These are phyloP conservation scores for Clivina fossor DNA, from an alignment of 2,888 invertebrate species.

Conservation along the genomic window DNA sequence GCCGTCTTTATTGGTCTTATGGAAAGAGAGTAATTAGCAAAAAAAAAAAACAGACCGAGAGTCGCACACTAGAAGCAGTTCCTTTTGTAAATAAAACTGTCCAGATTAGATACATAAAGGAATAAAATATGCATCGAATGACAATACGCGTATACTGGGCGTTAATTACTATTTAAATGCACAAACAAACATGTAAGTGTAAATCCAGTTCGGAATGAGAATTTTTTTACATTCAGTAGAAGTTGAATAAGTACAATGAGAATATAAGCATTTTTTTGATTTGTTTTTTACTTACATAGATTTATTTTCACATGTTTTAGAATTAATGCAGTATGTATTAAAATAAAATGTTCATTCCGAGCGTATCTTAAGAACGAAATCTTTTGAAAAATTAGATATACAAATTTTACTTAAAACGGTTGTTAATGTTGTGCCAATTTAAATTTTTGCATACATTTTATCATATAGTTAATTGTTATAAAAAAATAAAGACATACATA, in stretches of 20 bases:
- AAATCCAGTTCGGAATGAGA: too few relatives aligned
- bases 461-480: neutral
- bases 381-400: slow-evolving; percentile 13
- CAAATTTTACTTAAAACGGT: slow-evolving; percentile 27
- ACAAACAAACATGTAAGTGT: too few relatives aligned
- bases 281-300: too few relatives aligned
- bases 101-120: slow-evolving; percentile 14
- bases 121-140: slow-evolving; percentile 25
- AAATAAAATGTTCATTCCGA: slow-evolving; percentile 12
- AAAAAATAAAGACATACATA: too few relatives aligned
- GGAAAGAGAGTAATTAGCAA: slow-evolving; percentile 20
- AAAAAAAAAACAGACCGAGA: slow-evolving; percentile 4
- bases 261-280: too few relatives aligned
- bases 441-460: neutral
- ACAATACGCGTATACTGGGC: slow-evolving; percentile 26
- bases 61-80: neutral
- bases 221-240: too few relatives aligned
- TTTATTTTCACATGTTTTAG: too few relatives aligned
- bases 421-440: slow-evolving; percentile 28
- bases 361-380: slow-evolving; percentile 1
- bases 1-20: slow-evolving; percentile 55
- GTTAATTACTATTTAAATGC: neutral
- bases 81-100: slow-evolving; percentile 13
- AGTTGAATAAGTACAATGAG: too few relatives aligned
- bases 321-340: neutral